Evolutionary conservation across 92 coral and sea anemone genomes (phyloP), one percentile per base, ranked within the genome.

Genomic region (Epizoanthus rinbou): DNA sequence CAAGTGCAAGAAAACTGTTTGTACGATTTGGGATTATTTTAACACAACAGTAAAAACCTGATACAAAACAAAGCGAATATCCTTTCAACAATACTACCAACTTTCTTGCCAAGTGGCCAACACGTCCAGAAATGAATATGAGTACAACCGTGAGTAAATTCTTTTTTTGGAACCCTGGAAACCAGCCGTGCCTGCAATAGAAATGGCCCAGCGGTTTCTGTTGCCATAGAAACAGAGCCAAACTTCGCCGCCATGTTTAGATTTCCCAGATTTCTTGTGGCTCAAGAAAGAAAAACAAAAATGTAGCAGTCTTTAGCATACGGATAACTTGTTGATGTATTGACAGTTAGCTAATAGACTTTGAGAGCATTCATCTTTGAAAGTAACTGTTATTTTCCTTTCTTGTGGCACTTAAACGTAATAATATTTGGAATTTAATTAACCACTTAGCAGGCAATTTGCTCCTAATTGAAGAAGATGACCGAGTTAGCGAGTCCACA

Each of bases 381-480:
- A 65, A 78, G 31, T 57, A 62, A 21, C 6, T 65, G 17, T 28
- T 31, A 21, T 6, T 50, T n/a, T 18, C 47, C 66, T 21, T 14
- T 78, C 53, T 78, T 78, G 59, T 35, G 72, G 41, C 39, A 57
- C 54, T 50, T 41, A 59, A 76, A 37, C n/a, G 41, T 37, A 39
- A 60, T 22, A 31, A 62, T 67, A 78, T 43, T 33, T 41, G 23
- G 17, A 28, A 68, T 41, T 53, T 64, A 69, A 87, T 82, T 87
- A 80, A 19, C 74, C 75, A 71, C 81, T 71, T 86, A 76, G 57
- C 33, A 33, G 66, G 57, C 69, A 85, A 78, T 82, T 87, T 82
- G 58, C 74, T 66, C 65, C 58, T 24, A 63, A 78, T 62, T 78
- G 73, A 67, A 67, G 73, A 67, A 67, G 73, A 78, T 78, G 82